phyloP scores from a whole-genome alignment of 2,113 vertebrate genomes.

The Fregata magnificens region DNA sequence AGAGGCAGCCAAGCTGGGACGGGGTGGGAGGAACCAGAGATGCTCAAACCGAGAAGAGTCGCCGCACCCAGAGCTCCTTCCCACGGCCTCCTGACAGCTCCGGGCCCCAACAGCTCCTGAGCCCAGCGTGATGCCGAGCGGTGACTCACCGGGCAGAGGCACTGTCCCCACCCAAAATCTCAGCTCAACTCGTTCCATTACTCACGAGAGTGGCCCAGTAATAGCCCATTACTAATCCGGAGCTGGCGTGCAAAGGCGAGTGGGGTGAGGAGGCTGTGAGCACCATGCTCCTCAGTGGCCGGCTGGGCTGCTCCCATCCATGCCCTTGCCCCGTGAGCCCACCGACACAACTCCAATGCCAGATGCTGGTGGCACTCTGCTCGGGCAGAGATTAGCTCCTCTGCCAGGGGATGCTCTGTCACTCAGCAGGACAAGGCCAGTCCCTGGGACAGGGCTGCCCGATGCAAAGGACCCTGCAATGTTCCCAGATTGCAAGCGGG shows the following conservation, averaged over 20 bases:
- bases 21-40: neutral
- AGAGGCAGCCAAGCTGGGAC: neutral
- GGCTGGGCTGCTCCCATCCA: accelerated
- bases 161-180: constrained; percentile 20
- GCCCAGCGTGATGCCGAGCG: accelerated
- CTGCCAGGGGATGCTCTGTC: neutral
- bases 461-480: neutral
- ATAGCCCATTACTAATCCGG: constrained; percentile 6
- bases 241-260: neutral
- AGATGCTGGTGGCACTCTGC: neutral
- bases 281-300: neutral
- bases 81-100: neutral
- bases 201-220: constrained; percentile 26
- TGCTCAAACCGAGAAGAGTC: neutral
- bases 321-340: neutral
- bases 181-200: constrained; percentile 40
- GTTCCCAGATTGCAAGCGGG: neutral
- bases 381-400: neutral
- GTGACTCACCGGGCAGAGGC: constrained; percentile 37
- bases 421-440: neutral
- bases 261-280: neutral
- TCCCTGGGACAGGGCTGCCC: neutral
- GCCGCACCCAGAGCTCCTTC: neutral
- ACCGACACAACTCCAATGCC: neutral
- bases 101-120: accelerated